phyloP scores from a whole-genome alignment of 23 tunicate genomes.

The Aplidium turbinatum region DNA sequence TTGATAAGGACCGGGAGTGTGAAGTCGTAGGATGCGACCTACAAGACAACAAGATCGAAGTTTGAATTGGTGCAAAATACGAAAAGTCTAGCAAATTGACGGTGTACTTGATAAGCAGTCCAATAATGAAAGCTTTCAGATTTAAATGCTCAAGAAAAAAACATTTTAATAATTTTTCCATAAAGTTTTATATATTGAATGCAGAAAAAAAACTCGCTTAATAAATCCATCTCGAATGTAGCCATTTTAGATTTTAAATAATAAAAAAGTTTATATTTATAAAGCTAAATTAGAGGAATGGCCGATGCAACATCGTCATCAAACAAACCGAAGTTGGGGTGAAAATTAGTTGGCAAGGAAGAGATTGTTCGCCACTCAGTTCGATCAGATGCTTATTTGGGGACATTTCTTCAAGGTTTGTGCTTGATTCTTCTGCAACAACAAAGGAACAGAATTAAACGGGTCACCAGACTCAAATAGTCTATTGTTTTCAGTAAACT shows the following conservation, averaged over 20 bases:
- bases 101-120: too few relatives aligned
- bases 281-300: too few relatives aligned
- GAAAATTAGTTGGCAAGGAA: slow-evolving; percentile 63
- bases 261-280: too few relatives aligned
- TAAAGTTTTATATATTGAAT: neutral
- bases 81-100: too few relatives aligned
- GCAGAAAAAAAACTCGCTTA: too few relatives aligned
- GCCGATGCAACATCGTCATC: too few relatives aligned
- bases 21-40: slow-evolving; percentile 94
- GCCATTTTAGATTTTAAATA: too few relatives aligned
- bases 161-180: neutral
- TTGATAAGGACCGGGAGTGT: slow-evolving; percentile 84
- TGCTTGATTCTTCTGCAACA: slow-evolving; percentile 49
- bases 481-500: neutral
- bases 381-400: slow-evolving; percentile 55
- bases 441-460: too few relatives aligned
- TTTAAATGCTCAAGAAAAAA: neutral
- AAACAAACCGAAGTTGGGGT: slow-evolving; percentile 77
- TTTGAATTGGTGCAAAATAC: too few relatives aligned
- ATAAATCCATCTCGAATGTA: too few relatives aligned
- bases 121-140: too few relatives aligned
- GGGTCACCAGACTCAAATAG: too few relatives aligned
- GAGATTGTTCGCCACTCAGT: slow-evolving; percentile 67
- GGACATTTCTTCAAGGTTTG: slow-evolving; percentile 28
- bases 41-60: neutral